Percentiles rank a stretch among this genome's conserved stretches.
Evolutionary conservation across 2,113 vertebrate species (phyloP).

Genomic region (Ceyx cyanopectus): DNA sequence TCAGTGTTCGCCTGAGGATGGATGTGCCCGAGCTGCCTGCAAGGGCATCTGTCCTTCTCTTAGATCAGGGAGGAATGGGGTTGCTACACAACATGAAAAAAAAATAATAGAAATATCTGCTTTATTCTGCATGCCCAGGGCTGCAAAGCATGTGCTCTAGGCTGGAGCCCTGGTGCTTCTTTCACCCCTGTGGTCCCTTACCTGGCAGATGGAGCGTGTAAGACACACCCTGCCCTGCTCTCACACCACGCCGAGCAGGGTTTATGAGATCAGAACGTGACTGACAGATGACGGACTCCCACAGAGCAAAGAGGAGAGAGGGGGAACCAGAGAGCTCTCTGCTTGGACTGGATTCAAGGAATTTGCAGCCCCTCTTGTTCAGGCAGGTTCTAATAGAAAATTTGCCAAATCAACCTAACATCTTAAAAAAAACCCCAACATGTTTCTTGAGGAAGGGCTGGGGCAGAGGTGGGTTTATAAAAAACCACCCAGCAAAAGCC

Average conservation of each 20-base stretch:
- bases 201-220: constrained; percentile 42
- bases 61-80: accelerated
- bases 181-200: neutral
- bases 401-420: constrained; percentile 45
- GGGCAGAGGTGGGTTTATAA: neutral
- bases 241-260: neutral
- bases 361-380: constrained; percentile 59
- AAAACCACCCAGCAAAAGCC: neutral
- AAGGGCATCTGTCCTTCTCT: neutral
- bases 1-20: accelerated
- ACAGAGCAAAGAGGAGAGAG: constrained; percentile 33
- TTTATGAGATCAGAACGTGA: constrained; percentile 33
- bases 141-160: neutral
- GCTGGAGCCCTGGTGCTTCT: neutral
- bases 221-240: neutral
- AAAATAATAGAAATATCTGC: neutral
- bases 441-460: neutral
- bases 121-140: neutral
- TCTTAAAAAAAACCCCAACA: neutral
- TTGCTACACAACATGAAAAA: neutral
- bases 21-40: accelerated
- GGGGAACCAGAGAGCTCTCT: neutral
- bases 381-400: constrained; percentile 47
- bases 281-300: constrained; percentile 64
- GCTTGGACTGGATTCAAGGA: constrained; percentile 67